Evolutionary conservation across 2,113 vertebrate species (phyloP).

Genomic region (Brachyistius frenatus): DNA sequence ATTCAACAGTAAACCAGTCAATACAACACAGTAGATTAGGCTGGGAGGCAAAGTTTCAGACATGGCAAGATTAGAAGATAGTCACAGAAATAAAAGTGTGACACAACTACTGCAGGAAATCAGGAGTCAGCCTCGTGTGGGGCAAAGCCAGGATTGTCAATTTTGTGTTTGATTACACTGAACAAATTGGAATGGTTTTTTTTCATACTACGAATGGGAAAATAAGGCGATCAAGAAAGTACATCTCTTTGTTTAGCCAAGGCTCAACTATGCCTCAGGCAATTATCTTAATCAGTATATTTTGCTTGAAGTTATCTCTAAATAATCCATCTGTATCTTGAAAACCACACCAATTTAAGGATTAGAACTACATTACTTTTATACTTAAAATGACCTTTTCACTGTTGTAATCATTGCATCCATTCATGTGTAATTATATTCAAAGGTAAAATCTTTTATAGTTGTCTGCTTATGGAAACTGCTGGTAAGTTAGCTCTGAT

Average conservation of each 20-base stretch:
- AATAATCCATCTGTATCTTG: not conserved
- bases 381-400: not conserved
- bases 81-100: constrained; percentile 27
- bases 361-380: not conserved
- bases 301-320: not conserved
- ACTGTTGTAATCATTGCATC: not conserved
- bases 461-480: not conserved
- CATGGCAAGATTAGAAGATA: constrained; percentile 20
- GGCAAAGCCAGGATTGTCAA: too few species aligned
- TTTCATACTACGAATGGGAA: too few species aligned
- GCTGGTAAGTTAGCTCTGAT: constrained; percentile 3
- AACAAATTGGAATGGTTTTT: too few species aligned
- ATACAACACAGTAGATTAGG: constrained; percentile 34
- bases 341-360: not conserved
- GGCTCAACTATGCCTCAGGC: not conserved
- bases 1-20: constrained; percentile 41
- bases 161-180: too few species aligned
- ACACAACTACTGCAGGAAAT: constrained; percentile 13
- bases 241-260: not conserved
- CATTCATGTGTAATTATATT: constrained; percentile 10
- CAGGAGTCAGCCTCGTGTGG: not conserved
- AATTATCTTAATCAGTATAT: constrained; percentile 1
- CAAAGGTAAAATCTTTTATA: not conserved
- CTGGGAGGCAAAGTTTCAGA: constrained; percentile 18
- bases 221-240: not conserved